phyloP scores from a whole-genome alignment of 2,113 vertebrate genomes.

The Monopterus albus region DNA sequence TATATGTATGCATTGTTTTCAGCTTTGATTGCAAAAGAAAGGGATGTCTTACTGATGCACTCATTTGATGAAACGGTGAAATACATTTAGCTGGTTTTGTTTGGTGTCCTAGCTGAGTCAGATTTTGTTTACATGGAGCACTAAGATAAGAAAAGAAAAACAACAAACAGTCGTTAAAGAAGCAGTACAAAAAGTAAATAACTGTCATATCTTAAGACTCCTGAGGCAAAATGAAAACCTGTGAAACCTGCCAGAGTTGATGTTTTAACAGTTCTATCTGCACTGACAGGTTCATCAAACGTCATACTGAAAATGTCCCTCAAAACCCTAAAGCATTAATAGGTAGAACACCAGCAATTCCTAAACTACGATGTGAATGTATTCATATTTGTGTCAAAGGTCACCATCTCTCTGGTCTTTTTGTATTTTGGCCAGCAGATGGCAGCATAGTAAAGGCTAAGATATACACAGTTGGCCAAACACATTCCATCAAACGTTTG shows the following conservation, averaged over 20 bases:
- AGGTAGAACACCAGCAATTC: neutral
- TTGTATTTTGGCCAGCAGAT: slow-evolving; percentile 73
- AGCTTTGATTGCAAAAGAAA: too few relatives aligned
- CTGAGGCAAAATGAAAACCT: neutral
- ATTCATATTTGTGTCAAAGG: neutral
- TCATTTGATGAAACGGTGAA: too few relatives aligned
- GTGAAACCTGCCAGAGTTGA: neutral
- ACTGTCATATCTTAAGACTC: neutral
- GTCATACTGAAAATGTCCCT: rapidly evolving
- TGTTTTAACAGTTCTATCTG: neutral
- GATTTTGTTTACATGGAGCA: too few relatives aligned
- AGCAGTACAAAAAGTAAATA: too few relatives aligned
- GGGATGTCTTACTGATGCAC: too few relatives aligned
- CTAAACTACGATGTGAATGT: neutral
- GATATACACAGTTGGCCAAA: neutral
- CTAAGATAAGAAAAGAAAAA: too few relatives aligned
- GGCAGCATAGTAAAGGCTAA: slow-evolving; percentile 67
- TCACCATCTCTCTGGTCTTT: neutral
- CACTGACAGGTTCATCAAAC: too few relatives aligned
- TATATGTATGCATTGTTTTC: too few relatives aligned
- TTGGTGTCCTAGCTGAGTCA: too few relatives aligned
- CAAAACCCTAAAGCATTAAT: neutral
- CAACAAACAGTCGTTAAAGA: too few relatives aligned
- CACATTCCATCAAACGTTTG: neutral
- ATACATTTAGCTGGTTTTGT: too few relatives aligned